These are phyloP conservation scores for Drepanosiphum platanoidis DNA, from an alignment of 2,888 invertebrate species.

Conservation along the genomic window DNA sequence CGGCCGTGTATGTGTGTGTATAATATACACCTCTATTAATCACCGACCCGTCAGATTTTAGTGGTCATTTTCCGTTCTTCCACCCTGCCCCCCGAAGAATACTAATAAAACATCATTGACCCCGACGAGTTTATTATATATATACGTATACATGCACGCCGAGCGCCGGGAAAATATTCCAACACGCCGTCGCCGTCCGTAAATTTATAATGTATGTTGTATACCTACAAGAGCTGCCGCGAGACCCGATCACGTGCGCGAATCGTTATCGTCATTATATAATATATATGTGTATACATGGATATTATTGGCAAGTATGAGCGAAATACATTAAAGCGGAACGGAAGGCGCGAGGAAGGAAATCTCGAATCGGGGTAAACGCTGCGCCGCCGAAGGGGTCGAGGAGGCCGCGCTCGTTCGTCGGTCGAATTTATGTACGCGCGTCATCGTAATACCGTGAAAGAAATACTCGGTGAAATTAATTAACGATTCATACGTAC, in stretches of 20 bases:
- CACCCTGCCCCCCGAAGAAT: conserved; percentile 1
- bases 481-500: no score
- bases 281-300: neutral
- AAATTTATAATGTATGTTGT: neutral
- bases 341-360: neutral
- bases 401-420: no score
- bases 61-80: conserved; percentile 33
- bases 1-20: neutral
- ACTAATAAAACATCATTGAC: conserved; percentile 52
- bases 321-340: neutral
- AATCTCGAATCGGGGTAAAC: neutral
- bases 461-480: neutral
- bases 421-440: no score
- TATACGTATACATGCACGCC: neutral
- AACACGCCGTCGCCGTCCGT: neutral
- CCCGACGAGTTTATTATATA: conserved; percentile 37
- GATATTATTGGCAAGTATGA: neutral
- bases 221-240: neutral
- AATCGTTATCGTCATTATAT: neutral
- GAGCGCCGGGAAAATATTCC: neutral
- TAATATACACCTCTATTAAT: conserved; percentile 30
- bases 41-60: conserved; percentile 58
- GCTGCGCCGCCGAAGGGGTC: no score
- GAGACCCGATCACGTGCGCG: neutral
- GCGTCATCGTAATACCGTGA: no score